A percentile compares a stretch with the other conserved stretches of the same genome.
Conservation (phyloP, 2,113 vertebrate species). For the Azemiops feae region DNA sequence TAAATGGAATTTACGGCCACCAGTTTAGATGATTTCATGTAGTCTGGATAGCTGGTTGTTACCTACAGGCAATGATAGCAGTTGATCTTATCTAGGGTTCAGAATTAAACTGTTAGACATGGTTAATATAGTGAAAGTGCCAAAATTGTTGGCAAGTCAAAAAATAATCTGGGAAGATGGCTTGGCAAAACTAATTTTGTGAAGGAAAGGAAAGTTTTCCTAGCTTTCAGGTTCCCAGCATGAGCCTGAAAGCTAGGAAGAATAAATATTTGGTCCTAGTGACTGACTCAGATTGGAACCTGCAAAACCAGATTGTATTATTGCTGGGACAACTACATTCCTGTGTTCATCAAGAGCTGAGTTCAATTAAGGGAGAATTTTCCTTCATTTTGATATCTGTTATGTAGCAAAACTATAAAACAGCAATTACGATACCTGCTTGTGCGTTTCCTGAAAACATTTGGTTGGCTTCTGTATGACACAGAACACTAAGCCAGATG, state of each 20-base stretch:
- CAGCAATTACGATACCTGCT: not conserved
- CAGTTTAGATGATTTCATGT: not conserved
- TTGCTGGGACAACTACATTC: not conserved
- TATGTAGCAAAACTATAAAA: not conserved
- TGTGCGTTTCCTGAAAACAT: not conserved
- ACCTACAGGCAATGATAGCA: not conserved
- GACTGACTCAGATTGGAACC: not conserved
- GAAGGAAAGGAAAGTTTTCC: not conserved
- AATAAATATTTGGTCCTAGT: not conserved
- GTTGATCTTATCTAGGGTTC: not conserved
- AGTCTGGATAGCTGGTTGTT: too few relatives aligned
- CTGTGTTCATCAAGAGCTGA: not conserved
- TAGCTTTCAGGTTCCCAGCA: not conserved
- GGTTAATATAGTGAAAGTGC: not conserved
- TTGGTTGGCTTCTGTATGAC: not conserved
- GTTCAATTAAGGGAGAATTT: not conserved
- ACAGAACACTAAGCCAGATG: not conserved
- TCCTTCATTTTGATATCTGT: not conserved
- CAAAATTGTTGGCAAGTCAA: not conserved
- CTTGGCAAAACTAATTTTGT: not conserved
- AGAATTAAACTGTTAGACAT: not conserved
- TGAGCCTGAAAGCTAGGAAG: not conserved
- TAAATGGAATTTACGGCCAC: not conserved
- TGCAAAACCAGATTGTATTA: not conserved
- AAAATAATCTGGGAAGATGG: not conserved